phyloP scores from a whole-genome alignment of 37 sponge, comb jelly and placozoan species.

The Halichondria panicea region DNA sequence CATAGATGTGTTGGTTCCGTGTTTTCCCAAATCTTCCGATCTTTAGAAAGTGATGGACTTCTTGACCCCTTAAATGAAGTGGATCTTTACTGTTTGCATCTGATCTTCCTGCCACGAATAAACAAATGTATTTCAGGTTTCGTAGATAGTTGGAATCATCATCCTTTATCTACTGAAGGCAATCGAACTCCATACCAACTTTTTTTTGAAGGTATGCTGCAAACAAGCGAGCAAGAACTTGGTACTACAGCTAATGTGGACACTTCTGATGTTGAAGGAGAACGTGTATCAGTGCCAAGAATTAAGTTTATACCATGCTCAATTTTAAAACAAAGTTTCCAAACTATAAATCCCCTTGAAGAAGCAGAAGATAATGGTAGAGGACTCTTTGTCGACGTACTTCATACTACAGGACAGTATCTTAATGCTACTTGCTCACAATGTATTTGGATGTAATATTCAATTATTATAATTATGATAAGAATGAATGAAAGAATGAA shows the following conservation, averaged over 20 bases:
- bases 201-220: conserved; percentile 3
- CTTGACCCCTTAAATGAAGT: conserved; percentile 17
- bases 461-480: no score
- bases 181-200: neutral
- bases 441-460: no score
- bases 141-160: conserved; percentile 35
- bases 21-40: neutral
- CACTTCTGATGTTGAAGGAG: neutral
- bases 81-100: conserved; percentile 25
- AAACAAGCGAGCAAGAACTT: neutral
- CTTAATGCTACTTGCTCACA: neutral
- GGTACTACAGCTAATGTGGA: neutral
- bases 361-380: neutral
- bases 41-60: conserved; percentile 7
- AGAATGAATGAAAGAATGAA: no score
- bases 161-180: conserved; percentile 6
- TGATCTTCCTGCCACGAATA: conserved; percentile 20
- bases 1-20: conserved; percentile 31
- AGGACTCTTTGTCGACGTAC: neutral
- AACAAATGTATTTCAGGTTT: conserved; percentile 1
- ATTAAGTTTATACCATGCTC: neutral
- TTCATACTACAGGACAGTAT: neutral
- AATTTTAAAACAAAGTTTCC: neutral
- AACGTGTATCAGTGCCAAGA: neutral
- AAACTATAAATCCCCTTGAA: neutral